Conservation (phyloP, 2,888 invertebrate species). For the Pheosia gnoma region DNA sequence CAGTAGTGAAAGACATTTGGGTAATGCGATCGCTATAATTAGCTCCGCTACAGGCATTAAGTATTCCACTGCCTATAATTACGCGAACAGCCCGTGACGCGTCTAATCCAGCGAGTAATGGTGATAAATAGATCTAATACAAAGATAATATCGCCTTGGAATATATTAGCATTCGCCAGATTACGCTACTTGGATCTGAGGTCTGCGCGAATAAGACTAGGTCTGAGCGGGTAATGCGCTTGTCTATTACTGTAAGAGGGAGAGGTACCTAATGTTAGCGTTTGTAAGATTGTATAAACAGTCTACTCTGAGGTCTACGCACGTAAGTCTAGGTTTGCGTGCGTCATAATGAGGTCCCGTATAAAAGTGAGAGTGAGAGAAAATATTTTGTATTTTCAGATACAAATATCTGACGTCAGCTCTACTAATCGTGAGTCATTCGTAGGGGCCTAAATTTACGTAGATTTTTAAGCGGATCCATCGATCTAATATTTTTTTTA, state of each 20-base stretch:
- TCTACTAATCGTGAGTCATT: too few species aligned
- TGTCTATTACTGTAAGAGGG: neutral
- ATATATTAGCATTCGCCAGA: slow-evolving; percentile 52
- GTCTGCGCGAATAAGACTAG: slow-evolving; percentile 1
- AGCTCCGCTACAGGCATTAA: slow-evolving; percentile 63
- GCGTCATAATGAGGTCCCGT: too few species aligned
- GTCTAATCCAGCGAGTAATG: slow-evolving; percentile 73
- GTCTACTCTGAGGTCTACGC: too few species aligned
- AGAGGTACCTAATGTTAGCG: too few species aligned
- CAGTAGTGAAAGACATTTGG: slow-evolving; percentile 23
- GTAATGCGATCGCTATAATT: slow-evolving; percentile 55
- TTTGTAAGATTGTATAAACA: too few species aligned
- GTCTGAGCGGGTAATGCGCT: neutral
- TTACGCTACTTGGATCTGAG: slow-evolving; percentile 17
- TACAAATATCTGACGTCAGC: too few species aligned
- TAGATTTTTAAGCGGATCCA: too few species aligned
- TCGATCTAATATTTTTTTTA: too few species aligned
- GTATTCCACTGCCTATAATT: slow-evolving; percentile 73
- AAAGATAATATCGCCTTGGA: slow-evolving; percentile 55
- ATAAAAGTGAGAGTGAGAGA: too few species aligned
- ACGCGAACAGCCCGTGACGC: slow-evolving; percentile 68
- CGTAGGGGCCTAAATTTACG: too few species aligned
- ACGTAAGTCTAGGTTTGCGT: too few species aligned
- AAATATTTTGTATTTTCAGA: too few species aligned
- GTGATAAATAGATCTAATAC: slow-evolving; percentile 76